Conservation (phyloP, 1,140 invertebrate genomes). For the Papilio aristodemus region DNA sequence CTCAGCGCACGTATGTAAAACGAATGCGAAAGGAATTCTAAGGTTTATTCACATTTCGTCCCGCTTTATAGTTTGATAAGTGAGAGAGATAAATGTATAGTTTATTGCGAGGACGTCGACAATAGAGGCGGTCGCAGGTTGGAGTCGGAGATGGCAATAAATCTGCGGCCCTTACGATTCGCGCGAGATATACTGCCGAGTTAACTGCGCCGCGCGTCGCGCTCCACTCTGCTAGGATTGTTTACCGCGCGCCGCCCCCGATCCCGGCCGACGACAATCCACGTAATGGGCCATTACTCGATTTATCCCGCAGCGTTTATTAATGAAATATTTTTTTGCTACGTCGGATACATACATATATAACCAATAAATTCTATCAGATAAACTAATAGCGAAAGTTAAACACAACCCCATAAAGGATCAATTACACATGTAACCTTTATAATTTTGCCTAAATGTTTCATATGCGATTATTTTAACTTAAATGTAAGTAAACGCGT, state of each 20-base stretch:
- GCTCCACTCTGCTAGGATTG: not conserved
- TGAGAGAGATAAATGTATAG: conserved; percentile 34
- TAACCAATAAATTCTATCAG: too few relatives aligned
- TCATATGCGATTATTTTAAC: too few relatives aligned
- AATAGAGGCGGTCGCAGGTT: conserved; percentile 16
- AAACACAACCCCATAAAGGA: too few relatives aligned
- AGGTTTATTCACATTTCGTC: conserved; percentile 34
- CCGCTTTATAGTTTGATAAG: conserved; percentile 23
- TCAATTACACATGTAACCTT: too few relatives aligned
- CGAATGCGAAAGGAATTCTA: conserved; percentile 28
- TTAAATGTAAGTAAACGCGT: too few relatives aligned
- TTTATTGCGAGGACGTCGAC: conserved; percentile 19
- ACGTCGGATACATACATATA: too few relatives aligned
- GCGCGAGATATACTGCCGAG: conserved; percentile 33
- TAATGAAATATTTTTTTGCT: conserved; percentile 9
- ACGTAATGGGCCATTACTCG: conserved; percentile 14
- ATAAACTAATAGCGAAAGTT: too few relatives aligned
- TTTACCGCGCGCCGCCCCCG: conserved; percentile 24
- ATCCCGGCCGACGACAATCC: not conserved
- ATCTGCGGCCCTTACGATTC: conserved; percentile 50
- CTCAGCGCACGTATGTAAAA: conserved; percentile 13
- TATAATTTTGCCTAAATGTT: too few relatives aligned
- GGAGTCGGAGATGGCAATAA: conserved; percentile 46
- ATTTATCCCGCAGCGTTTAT: not conserved
- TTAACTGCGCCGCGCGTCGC: conserved; percentile 19